Base-by-base conservation (phyloP, 2,888 invertebrate species). In the Leptinotarsa peninsularis region DNA sequence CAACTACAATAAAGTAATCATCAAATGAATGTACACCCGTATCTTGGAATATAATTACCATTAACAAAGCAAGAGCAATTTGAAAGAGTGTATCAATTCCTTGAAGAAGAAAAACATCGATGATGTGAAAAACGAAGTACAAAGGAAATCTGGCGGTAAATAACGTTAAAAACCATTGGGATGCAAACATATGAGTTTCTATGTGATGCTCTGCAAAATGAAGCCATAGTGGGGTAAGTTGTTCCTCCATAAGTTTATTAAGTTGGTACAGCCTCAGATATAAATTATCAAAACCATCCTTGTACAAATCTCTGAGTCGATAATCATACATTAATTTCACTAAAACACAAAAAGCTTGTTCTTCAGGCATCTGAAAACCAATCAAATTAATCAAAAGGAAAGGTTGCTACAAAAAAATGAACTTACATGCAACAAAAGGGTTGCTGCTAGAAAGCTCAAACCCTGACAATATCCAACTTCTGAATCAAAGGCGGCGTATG, bases 401-500 rank as follows among this genome's bases (percentile, higher is more conserved):
- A 90, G 71, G 98, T 97, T 78, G 99, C 99, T 52, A 98, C 98
- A 56, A 99, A 91, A 88, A 99, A 99, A 66, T 43, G 33, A 66
- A 92, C 94, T 93, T 88, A 98, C 98, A 88, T 99, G 99, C 79
- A 99, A 90, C 49, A 99, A 90, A 74, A 99, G 90, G 71, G 98
- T 97, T 78, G 99, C 99, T 54, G 98, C 98, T 56, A 99, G 91
- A 88, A 99, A 99, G 88, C 98, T 99, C 76, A 99, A 91, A 7
- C 99, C 99, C 89, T 99, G 99, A 87, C 99, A 99, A 89, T 99
- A 99, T 73, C 98, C 98, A 78, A 99, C 97, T 90, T 99, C 99
- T 76, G 94, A 94, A 88, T 99, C 99, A 88, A 98, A 96, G 13
- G 98, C 95, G 3, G 99, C 98, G 89, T 99, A 99, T 0, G 98